Evolutionary conservation across 1,140 invertebrate species (phyloP).

Genomic region (Neodiprion fabricii): DNA sequence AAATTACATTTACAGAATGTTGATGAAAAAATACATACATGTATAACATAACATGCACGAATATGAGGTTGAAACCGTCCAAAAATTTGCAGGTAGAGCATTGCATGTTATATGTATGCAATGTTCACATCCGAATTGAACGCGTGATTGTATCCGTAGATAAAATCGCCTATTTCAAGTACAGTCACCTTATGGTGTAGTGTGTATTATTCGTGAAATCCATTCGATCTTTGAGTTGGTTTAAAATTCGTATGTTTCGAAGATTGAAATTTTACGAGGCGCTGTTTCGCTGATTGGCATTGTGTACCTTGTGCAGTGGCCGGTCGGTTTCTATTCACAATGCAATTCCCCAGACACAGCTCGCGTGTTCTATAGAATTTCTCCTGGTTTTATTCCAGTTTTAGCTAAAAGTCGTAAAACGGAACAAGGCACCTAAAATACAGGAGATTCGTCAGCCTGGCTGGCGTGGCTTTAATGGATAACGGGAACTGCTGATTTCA

Average conservation of each 20-base stretch:
- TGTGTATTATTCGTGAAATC: too few relatives aligned
- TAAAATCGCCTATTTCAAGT: too few relatives aligned
- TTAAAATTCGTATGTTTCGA: not conserved
- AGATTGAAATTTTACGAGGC: constrained; percentile 7
- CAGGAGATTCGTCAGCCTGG: constrained; percentile 1
- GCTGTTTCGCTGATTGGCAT: not conserved
- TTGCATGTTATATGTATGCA: too few relatives aligned
- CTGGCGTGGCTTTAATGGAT: constrained; percentile 5
- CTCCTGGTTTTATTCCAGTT: not conserved
- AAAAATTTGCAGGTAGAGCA: too few relatives aligned
- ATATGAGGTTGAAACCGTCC: too few relatives aligned
- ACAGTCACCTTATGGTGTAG: too few relatives aligned
- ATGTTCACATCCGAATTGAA: too few relatives aligned
- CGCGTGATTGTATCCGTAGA: too few relatives aligned
- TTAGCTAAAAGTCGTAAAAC: not conserved
- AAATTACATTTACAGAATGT: too few relatives aligned
- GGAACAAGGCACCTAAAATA: not conserved
- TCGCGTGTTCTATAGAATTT: not conserved
- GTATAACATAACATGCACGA: too few relatives aligned
- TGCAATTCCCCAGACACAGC: not conserved
- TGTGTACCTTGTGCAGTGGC: not conserved
- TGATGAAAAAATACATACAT: too few relatives aligned
- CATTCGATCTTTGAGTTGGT: not conserved
- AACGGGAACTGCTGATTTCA: constrained; percentile 4
- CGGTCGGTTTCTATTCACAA: not conserved